A percentile compares a stretch with the other conserved stretches of the same genome.
Evolutionary conservation across 2,888 invertebrate species (phyloP).

Genomic region (Sphaerophoria rueppellii): DNA sequence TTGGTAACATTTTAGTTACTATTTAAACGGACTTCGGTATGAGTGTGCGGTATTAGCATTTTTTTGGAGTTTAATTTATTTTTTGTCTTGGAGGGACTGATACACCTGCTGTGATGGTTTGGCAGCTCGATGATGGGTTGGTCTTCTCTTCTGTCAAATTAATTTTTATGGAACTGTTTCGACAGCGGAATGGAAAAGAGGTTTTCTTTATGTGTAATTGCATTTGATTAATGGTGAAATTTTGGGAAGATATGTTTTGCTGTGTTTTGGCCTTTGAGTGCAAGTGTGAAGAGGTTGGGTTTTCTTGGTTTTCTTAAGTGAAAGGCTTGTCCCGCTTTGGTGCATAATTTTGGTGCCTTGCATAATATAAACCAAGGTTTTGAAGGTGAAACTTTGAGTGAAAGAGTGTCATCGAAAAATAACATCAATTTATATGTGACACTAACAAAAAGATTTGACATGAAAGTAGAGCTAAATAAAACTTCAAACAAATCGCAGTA

Average conservation of each 20-base stretch:
- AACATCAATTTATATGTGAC: too few relatives aligned
- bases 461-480: too few relatives aligned
- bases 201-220: constrained; percentile 66
- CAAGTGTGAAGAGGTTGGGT: not conserved
- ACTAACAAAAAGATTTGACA: too few relatives aligned
- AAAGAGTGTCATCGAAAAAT: too few relatives aligned
- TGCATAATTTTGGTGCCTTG: too few relatives aligned
- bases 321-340: not conserved
- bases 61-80: constrained; percentile 40
- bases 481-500: too few relatives aligned
- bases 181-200: constrained; percentile 33
- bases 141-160: constrained; percentile 29
- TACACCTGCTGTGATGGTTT: constrained; percentile 56
- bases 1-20: constrained; percentile 2
- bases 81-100: constrained; percentile 39
- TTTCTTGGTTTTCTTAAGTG: not conserved
- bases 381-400: too few relatives aligned
- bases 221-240: constrained; percentile 65
- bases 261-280: constrained; percentile 6
- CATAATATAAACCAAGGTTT: too few relatives aligned
- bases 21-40: constrained; percentile 52
- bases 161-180: constrained; percentile 64
- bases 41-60: constrained; percentile 69
- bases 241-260: constrained; percentile 51
- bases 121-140: constrained; percentile 59